phyloP scores from a whole-genome alignment of 2,888 invertebrate genomes.

The Stegophylla sp. region DNA sequence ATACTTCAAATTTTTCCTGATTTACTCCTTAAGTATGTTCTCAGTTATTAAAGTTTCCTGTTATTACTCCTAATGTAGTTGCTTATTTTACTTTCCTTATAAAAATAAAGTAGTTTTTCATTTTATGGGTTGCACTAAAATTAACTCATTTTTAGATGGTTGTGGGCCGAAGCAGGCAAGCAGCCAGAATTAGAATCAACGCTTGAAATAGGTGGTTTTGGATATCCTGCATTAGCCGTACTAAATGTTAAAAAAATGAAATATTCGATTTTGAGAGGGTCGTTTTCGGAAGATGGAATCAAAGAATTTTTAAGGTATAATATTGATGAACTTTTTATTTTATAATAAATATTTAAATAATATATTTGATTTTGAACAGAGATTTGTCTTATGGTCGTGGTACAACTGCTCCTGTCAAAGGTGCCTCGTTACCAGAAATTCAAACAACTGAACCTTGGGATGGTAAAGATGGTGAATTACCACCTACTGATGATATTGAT shows the following conservation, averaged over 20 bases:
- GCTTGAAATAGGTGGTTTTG: constrained; percentile 95
- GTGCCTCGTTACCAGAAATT: constrained; percentile 80
- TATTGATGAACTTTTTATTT: constrained; percentile 17
- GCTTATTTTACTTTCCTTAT: not conserved
- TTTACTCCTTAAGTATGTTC: not conserved
- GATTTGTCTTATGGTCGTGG: constrained; percentile 93
- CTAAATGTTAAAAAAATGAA: constrained; percentile 97
- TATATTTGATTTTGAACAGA: constrained; percentile 66
- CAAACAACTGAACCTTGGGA: constrained; percentile 82
- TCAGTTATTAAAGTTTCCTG: not conserved
- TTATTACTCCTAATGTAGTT: not conserved
- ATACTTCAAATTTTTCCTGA: not conserved
- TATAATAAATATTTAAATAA: not conserved
- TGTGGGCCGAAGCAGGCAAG: constrained; percentile 91
- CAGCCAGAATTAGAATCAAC: constrained; percentile 85
- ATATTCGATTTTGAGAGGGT: constrained; percentile 88
- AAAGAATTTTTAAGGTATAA: constrained; percentile 84
- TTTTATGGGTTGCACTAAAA: constrained; percentile 16
- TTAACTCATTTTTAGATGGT: constrained; percentile 71
- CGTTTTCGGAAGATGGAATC: constrained; percentile 93
- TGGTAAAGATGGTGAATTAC: constrained; percentile 89
- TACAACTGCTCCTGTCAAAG: constrained; percentile 85
- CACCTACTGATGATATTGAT: constrained; percentile 87
- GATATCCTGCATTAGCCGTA: constrained; percentile 98
- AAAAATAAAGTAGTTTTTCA: not conserved